A percentile compares a stretch with the other conserved stretches of the same genome.
These are phyloP conservation scores for Drosophila anceps DNA, from an alignment of 2,888 invertebrate genomes.

Conservation along the genomic window DNA sequence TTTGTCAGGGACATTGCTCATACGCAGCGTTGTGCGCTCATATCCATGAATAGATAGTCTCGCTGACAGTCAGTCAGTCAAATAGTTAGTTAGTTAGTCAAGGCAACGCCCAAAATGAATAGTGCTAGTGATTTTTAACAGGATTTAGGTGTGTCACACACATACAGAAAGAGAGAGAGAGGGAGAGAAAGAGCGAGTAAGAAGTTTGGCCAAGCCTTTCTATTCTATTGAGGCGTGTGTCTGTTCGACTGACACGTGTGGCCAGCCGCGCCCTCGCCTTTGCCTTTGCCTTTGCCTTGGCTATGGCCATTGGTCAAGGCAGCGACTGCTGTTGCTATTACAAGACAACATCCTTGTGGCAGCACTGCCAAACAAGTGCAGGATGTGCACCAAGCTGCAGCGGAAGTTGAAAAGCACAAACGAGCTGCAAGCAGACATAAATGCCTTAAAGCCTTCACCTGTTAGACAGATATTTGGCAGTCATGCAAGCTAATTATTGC, in stretches of 20 bases:
- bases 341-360: conserved; percentile 47
- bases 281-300: conserved; percentile 3
- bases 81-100: not conserved
- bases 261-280: conserved; percentile 20
- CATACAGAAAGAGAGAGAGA: not conserved
- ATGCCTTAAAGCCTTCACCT: conserved; percentile 4
- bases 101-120: conserved; percentile 43
- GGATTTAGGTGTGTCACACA: conserved; percentile 49
- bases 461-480: not conserved
- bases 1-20: conserved; percentile 39
- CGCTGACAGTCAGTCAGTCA: not conserved
- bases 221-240: conserved; percentile 19
- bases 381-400: conserved; percentile 38
- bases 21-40: conserved; percentile 54
- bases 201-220: conserved; percentile 42
- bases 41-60: conserved; percentile 25
- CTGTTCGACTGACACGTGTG: conserved; percentile 34
- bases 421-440: conserved; percentile 27
- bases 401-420: not conserved
- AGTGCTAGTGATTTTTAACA: conserved; percentile 45
- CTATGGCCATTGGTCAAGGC: conserved; percentile 28
- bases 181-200: not conserved
- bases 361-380: conserved; percentile 22
- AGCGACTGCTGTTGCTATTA: conserved; percentile 16
- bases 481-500: conserved; percentile 27